These are phyloP conservation scores for Dynastes tityus DNA, from an alignment of 2,888 invertebrate genomes.

Conservation along the genomic window DNA sequence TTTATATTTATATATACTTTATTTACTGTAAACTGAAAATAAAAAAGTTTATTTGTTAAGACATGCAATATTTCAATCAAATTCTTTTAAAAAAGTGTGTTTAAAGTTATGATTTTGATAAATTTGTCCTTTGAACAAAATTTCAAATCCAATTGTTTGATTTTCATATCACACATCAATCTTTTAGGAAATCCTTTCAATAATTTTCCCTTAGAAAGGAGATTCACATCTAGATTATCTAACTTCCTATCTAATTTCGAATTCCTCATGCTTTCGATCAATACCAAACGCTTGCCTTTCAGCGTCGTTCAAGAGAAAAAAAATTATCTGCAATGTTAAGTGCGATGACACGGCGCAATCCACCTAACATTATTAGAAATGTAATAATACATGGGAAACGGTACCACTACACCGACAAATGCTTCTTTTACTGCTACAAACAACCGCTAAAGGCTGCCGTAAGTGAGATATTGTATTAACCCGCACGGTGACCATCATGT, in stretches of 20 bases:
- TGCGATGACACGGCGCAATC: neutral
- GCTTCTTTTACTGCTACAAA: neutral
- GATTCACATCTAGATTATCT: neutral
- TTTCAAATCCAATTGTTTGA: too few species aligned
- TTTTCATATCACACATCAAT: too few species aligned
- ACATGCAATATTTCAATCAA: too few species aligned
- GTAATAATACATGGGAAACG: neutral
- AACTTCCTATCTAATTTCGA: constrained; percentile 2
- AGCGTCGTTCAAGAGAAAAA: neutral
- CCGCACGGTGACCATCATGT: constrained; percentile 51
- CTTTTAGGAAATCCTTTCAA: too few species aligned
- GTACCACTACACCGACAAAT: neutral
- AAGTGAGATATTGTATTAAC: constrained; percentile 44
- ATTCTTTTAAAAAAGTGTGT: too few species aligned
- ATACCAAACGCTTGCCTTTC: neutral
- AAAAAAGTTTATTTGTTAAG: too few species aligned
- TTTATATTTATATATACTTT: too few species aligned
- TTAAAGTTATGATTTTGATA: too few species aligned
- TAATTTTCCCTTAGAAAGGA: too few species aligned
- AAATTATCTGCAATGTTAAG: neutral
- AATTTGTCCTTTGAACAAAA: too few species aligned
- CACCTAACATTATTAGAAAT: neutral
- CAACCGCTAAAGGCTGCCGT: neutral
- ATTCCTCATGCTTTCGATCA: constrained; percentile 3
- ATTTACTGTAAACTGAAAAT: too few species aligned